Conservation (phyloP, 2,888 invertebrate species). For the Drosophila bunnanda region DNA sequence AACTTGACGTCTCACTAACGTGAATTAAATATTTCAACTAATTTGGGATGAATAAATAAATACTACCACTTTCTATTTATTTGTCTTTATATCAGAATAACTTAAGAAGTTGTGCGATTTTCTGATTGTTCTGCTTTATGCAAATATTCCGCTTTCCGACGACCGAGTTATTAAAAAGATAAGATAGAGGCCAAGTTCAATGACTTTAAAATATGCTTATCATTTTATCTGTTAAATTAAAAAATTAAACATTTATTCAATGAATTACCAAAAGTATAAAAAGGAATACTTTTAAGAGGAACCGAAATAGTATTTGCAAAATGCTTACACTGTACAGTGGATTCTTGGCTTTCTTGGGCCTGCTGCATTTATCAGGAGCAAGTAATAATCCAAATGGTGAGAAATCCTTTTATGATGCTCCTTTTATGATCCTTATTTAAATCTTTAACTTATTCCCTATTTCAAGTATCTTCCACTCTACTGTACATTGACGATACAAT, state of each 20-base stretch:
- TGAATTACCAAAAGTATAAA: background rate
- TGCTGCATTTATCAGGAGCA: background rate
- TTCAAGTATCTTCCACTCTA: background rate
- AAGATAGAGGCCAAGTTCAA: constrained; percentile 1
- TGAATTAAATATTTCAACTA: no score
- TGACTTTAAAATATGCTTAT: background rate
- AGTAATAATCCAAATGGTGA: background rate
- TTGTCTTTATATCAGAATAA: background rate
- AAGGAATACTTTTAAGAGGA: background rate
- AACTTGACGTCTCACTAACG: background rate
- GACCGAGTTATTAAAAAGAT: background rate
- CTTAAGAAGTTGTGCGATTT: background rate
- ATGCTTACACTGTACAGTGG: background rate
- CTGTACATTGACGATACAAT: background rate
- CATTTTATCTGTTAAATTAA: background rate
- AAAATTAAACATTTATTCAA: background rate
- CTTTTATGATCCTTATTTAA: background rate
- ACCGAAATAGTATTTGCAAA: background rate
- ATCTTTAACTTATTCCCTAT: no score
- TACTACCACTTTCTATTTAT: background rate
- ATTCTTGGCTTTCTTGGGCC: background rate
- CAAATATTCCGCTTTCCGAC: background rate
- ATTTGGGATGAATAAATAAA: background rate
- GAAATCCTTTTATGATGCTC: background rate
- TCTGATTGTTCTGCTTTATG: background rate